Percentiles rank a stretch among this genome's conserved stretches.
These are phyloP conservation scores for Drosophila algonquin DNA, from an alignment of 2,888 invertebrate genomes.

Conservation along the genomic window DNA sequence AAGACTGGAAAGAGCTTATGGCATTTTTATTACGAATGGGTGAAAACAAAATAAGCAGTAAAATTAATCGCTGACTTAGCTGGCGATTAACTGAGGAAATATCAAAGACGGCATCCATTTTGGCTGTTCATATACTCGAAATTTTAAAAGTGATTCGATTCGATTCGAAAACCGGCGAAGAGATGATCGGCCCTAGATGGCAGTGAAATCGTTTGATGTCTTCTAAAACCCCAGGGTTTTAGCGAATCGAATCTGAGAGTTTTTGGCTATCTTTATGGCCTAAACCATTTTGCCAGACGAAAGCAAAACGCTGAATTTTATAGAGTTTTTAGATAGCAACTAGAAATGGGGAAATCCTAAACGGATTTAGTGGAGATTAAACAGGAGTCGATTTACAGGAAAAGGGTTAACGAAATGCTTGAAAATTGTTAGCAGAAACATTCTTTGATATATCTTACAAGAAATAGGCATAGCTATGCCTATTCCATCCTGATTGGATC, in stretches of 20 bases:
- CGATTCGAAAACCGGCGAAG: background rate
- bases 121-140: constrained; percentile 16
- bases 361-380: too few species aligned
- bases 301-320: background rate
- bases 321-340: background rate
- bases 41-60: constrained; percentile 75
- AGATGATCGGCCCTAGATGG: constrained; percentile 6
- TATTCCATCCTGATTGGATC: too few species aligned
- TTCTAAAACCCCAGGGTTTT: constrained; percentile 2
- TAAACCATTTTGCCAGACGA: constrained; percentile 10
- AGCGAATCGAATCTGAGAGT: background rate
- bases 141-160: too few species aligned
- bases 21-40: constrained; percentile 57
- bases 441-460: too few species aligned
- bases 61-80: constrained; percentile 78
- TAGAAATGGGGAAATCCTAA: background rate
- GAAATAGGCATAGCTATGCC: too few species aligned
- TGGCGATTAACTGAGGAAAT: constrained; percentile 35
- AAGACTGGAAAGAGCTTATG: constrained; percentile 48
- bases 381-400: background rate
- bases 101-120: constrained; percentile 60
- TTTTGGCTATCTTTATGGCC: constrained; percentile 25
- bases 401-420: too few species aligned
- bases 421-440: too few species aligned
- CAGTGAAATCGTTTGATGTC: constrained; percentile 7